Evolutionary conservation across 2,888 invertebrate species (phyloP), one percentile per base, ranked within the genome.

Genomic region (Odontocerum albicorne): DNA sequence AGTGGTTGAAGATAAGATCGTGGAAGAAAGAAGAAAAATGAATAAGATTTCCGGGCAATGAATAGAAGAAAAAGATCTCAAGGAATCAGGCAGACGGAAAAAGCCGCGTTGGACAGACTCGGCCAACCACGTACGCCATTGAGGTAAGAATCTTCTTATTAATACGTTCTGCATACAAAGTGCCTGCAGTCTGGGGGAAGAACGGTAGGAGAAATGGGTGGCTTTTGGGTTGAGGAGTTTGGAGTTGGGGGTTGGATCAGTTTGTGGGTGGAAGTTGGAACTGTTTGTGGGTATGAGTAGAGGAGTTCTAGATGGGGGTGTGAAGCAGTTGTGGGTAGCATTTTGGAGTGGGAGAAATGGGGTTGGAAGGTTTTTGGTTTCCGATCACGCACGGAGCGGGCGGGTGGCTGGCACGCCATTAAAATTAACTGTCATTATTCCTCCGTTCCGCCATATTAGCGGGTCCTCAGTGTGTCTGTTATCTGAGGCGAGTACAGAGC

Each of bases 381-480:
- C 58, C 54, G 58, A 55, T 58, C 58, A 58, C 58, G 58, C 58
- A 53, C 55, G 45, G 40, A 36, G 17, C 46, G 32, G 36, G 19
- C 22, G 15, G 35, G 43, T 40, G 39, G 50, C 13, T 36, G 45
- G 54, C 54, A 46, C 59, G 49, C 55, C 56, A 53, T 53, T 56
- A 53, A 56, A 59, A 56, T 59, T 59, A 59, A 56, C 59, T 56
- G 51, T 59, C 59, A 59, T 59, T 59, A 59, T 53, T 56, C 49
- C 42, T 31, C 35, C 42, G 53, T 56, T 53, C 55, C 39, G 49
- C 50, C 46, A 35, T 46, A 46, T 46, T 46, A 46, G 46, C 46
- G 46, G 46, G 27, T 27, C 10, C 27, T 27, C 27, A 27, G 6
- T 27, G 10, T 27, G 27, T 17, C 35, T 46, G 32, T 31, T 32